phyloP scores from a whole-genome alignment of 2,888 invertebrate genomes.

The Pollenia griseotomentosa region DNA sequence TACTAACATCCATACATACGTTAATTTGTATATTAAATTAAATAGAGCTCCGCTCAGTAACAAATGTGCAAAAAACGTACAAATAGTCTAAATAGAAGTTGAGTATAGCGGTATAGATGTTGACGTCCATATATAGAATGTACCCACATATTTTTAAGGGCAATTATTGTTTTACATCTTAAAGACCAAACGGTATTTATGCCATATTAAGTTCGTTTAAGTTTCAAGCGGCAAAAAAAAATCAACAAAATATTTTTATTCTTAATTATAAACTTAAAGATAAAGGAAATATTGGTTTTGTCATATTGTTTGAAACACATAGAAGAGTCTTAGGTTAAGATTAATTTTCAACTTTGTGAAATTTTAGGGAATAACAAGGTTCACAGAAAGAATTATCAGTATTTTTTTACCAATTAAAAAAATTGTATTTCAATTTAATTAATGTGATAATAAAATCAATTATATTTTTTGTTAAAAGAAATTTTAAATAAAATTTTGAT shows the following conservation, averaged over 20 bases:
- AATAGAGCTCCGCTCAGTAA: neutral
- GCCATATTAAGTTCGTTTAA: slow-evolving; percentile 30
- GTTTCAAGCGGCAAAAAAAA: neutral
- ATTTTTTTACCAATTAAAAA: too few relatives aligned
- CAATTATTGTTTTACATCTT: slow-evolving; percentile 58
- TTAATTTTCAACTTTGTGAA: too few relatives aligned
- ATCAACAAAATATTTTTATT: slow-evolving; percentile 7
- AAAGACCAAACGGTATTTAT: slow-evolving; percentile 45
- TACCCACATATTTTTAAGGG: slow-evolving; percentile 50
- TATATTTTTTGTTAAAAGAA: too few relatives aligned
- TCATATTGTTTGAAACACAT: too few relatives aligned
- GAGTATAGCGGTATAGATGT: neutral
- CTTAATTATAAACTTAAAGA: neutral
- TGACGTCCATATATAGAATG: slow-evolving; percentile 34
- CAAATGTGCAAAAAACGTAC: neutral
- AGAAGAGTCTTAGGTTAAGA: too few relatives aligned
- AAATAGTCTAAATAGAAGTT: neutral
- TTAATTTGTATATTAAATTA: neutral
- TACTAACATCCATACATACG: neutral
- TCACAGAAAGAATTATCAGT: too few relatives aligned
- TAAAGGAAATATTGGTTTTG: neutral
- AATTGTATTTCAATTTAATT: too few relatives aligned
- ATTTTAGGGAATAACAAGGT: too few relatives aligned
- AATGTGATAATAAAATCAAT: too few relatives aligned
- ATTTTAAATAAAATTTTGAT: too few relatives aligned